Evolutionary conservation across 2,797 vertebrate species (phyloP), one percentile per base, ranked within the genome.

Genomic region (Halcyon smyrnensis): DNA sequence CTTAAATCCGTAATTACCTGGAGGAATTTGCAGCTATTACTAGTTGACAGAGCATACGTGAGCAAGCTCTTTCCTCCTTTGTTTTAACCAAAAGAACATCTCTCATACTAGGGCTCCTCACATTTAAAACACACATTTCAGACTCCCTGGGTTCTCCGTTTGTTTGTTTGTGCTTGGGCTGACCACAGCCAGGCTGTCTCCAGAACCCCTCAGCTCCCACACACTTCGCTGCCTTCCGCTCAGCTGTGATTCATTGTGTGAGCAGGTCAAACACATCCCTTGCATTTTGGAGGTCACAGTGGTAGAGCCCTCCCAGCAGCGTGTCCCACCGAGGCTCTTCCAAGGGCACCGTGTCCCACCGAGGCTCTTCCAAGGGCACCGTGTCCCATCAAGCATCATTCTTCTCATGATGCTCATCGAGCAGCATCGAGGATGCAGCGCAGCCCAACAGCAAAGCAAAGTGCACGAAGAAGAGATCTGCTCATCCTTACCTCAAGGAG

Each of bases 161-260:
- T 3, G 41, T 56, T 84, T 70, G 60, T 88, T 92, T 87, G 50
- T 48, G 27, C 85, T 84, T 51, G 69, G 34, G 32, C 69, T 93
- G 82, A 80, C 69, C 19, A 1, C 30, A 16, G 73, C 37, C 4
- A 0, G 34, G 75, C 57, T 79, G 59, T 68, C 90, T 90, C 80
- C 87, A 90, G 65, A 79, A 7, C 68, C 73, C 57, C 82, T 65
- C 84, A 69, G 19, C 87, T 93, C 93, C 80, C 90, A 85, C 24
- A 5, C 5, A 6, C 56, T 76, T 64, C 25, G 57, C 51, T 13
- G 8, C 69, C 45, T 86, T 76, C 64, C 1, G 0, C 65, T 71
- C 37, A 50, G 86, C 78, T 83, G 85, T 67, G 92, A 93, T 60
- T 92, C 85, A 39, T 8, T 8, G 43, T 59, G 74, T 20, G 54